Base-by-base conservation (phyloP, 2,113 vertebrate genomes). In the Equus przewalskii region DNA sequence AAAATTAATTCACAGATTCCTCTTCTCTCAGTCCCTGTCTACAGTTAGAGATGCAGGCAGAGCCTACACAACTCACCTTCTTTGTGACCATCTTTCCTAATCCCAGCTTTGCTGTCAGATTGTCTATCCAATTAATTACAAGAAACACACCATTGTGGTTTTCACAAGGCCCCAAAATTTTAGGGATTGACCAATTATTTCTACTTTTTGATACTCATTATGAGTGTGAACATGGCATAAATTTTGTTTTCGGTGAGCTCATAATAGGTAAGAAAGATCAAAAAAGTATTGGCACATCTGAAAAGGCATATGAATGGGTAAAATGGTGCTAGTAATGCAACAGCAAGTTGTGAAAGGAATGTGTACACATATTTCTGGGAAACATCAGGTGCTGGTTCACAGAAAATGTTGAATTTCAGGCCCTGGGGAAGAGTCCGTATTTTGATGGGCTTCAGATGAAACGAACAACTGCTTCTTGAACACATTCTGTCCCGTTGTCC, bases 31-130 rank as follows among this genome's bases (percentile, higher is more conserved):
- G 60, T 33, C 54, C 7, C 0, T 4, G 22, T 21, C 56, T 58
- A 12, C 2, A 22, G 33, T 10, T 56, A 19, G 51, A 58, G 75
- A 22, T 7, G 26, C 0, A 36, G 11, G 16, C 3, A 3, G 54
- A 16, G 1, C 30, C 8, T 65, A 36, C 1, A 1, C 4, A 5
- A 5, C 0, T 36, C 19, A 22, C 26, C 67, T 65, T 93, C 67
- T 44, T 73, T 62, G 62, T 60, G 69, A 44, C 69, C n/a, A 1
- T 41, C 44, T 6, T 58, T 60, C 67, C 82, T 3, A 70, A 56
- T 64, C 85, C 94, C 49, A 69, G 44, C 62, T 97, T 92, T 73
- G 67, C 86, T 89, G 76, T 80, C 78, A 62, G 51, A 80, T 6
- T 60, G 51, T 19, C 30, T 36, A 0, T 2, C 67, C 26, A 65